Percentiles rank a stretch among this genome's conserved stretches.
Conservation (phyloP, 2,113 vertebrate species). For the Anguilla japonica region DNA sequence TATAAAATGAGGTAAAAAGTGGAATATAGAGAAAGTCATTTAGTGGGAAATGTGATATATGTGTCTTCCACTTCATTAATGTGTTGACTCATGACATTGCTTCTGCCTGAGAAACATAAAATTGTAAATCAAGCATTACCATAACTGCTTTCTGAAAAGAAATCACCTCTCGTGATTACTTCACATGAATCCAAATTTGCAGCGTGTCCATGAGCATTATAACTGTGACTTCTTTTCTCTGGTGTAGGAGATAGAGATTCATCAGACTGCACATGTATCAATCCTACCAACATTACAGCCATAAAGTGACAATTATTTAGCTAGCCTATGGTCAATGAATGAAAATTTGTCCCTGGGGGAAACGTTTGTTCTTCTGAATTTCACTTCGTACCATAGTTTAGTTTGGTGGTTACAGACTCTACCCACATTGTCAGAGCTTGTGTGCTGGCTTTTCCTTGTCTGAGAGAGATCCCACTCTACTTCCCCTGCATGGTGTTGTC, state of each 20-base stretch:
- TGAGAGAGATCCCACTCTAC: not conserved
- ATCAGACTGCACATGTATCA: not conserved
- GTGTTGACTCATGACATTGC: not conserved
- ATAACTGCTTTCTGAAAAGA: not conserved
- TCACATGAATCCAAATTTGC: not conserved
- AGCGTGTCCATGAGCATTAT: not conserved
- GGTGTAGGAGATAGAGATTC: not conserved
- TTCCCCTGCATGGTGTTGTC: not conserved
- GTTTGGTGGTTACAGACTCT: not conserved
- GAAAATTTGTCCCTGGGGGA: not conserved
- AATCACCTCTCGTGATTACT: not conserved
- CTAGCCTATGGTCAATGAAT: not conserved
- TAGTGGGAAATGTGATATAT: conserved; percentile 9
- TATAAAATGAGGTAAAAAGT: not conserved
- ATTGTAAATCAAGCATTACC: not conserved
- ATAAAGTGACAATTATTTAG: conserved; percentile 14
- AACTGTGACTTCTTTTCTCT: not conserved
- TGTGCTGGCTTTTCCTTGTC: not conserved
- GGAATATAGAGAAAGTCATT: not conserved
- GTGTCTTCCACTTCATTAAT: not conserved
- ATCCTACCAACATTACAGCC: not conserved
- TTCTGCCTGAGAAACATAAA: not conserved
- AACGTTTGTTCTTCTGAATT: conserved; percentile 1
- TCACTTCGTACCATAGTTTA: not conserved
- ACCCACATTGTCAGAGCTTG: not conserved